Conservation (phyloP, 2,113 vertebrate species). For the Calonectris borealis region DNA sequence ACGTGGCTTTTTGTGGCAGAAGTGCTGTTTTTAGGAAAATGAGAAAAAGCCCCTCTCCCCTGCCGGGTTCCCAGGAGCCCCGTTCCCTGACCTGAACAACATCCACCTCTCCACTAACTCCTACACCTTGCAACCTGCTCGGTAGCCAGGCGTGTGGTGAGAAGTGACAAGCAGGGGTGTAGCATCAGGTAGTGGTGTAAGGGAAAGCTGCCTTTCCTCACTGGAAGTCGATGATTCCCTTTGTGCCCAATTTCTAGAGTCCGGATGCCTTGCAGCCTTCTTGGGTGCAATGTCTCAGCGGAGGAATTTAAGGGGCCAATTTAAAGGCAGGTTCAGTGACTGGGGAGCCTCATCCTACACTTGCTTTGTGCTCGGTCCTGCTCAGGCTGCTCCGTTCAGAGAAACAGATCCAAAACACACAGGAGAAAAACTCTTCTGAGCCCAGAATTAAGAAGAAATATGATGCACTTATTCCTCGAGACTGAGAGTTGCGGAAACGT, state of each 20-base stretch:
- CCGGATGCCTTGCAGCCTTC: not conserved
- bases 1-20: not conserved
- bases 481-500: not conserved
- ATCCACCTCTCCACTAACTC: not conserved
- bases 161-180: not conserved
- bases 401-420: not conserved
- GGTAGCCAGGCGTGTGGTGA: not conserved
- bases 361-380: not conserved
- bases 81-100: not conserved
- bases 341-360: not conserved
- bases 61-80: not conserved
- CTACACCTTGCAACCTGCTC: not conserved
- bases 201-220: not conserved
- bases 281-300: fast-evolving
- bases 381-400: not conserved
- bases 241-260: not conserved
- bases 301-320: not conserved
- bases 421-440: not conserved
- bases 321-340: not conserved
- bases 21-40: not conserved
- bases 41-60: not conserved
- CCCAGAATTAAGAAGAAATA: not conserved
- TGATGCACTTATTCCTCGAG: not conserved
- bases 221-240: not conserved
- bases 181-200: not conserved